These are phyloP conservation scores for Anableps anableps DNA, from an alignment of 2,797 vertebrate genomes.

Conservation along the genomic window DNA sequence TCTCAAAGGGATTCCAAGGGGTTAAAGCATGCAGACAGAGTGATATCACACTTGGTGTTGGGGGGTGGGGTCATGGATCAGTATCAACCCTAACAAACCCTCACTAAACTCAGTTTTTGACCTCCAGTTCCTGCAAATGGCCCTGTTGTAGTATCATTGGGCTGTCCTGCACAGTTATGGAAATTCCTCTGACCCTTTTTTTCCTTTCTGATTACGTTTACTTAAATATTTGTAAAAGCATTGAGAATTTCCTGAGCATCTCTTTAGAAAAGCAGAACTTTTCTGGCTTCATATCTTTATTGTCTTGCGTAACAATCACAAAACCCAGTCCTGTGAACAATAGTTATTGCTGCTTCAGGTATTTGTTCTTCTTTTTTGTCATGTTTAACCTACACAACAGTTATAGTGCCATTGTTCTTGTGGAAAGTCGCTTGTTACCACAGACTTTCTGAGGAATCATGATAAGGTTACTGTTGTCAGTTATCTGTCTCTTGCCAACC, in stretches of 20 bases:
- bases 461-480: conserved; percentile 46
- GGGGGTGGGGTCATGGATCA: conserved; percentile 43
- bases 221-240: conserved; percentile 12
- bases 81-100: conserved; percentile 66
- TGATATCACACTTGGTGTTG: conserved; percentile 66
- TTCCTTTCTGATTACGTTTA: neutral
- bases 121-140: conserved; percentile 18
- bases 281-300: neutral
- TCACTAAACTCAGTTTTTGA: conserved; percentile 36
- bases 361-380: conserved; percentile 51
- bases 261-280: conserved; percentile 7
- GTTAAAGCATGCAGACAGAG: conserved; percentile 59
- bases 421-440: conserved; percentile 38
- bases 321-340: conserved; percentile 11
- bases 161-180: conserved; percentile 15
- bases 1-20: conserved; percentile 52
- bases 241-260: neutral
- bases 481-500: conserved; percentile 34
- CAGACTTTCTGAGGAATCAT: conserved; percentile 65
- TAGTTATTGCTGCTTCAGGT: conserved; percentile 5
- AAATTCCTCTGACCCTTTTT: conserved; percentile 22
- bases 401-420: conserved; percentile 25
- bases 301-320: conserved; percentile 4
- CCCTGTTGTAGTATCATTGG: conserved; percentile 9
- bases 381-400: neutral